A percentile compares a stretch with the other conserved stretches of the same genome.
These are phyloP conservation scores for Merodon equestris DNA, from an alignment of 2,888 invertebrate species.

Conservation along the genomic window DNA sequence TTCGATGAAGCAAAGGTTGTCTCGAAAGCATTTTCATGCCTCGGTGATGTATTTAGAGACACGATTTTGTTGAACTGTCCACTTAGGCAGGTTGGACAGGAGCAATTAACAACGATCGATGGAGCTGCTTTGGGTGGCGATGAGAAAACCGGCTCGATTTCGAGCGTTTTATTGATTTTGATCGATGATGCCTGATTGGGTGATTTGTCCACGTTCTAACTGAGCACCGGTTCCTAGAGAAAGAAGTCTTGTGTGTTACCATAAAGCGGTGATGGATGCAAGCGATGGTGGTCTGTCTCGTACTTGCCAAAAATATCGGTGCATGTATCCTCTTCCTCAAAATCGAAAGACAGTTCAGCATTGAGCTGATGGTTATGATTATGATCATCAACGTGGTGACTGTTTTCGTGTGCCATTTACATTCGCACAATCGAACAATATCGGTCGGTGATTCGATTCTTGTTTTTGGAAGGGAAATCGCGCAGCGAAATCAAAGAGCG, in stretches of 20 bases:
- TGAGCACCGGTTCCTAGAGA: conserved; percentile 78
- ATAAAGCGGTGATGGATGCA: conserved; percentile 49
- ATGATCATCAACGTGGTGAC: too few species aligned
- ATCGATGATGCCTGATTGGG: conserved; percentile 78
- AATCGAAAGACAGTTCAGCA: conserved; percentile 42
- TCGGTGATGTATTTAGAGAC: conserved; percentile 73
- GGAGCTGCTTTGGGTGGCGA: conserved; percentile 73
- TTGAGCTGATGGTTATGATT: conserved; percentile 62
- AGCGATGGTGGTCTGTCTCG: conserved; percentile 36
- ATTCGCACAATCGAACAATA: too few species aligned
- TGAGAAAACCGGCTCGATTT: conserved; percentile 76
- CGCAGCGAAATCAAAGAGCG: too few species aligned
- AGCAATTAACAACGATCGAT: conserved; percentile 59
- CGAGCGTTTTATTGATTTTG: conserved; percentile 77
- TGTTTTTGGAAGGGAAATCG: too few species aligned
- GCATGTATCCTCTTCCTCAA: conserved; percentile 68
- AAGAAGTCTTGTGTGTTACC: conserved; percentile 77
- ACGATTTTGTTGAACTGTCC: conserved; percentile 78
- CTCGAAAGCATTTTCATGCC: conserved; percentile 56
- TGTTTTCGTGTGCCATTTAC: too few species aligned
- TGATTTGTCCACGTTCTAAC: conserved; percentile 78
- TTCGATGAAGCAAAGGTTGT: conserved; percentile 54
- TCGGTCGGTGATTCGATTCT: too few species aligned
- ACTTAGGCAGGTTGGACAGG: conserved; percentile 71
- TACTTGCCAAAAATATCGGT: conserved; percentile 63